Percentiles rank a stretch among this genome's conserved stretches.
These are phyloP conservation scores for Xylophagus ater DNA, from an alignment of 2,888 invertebrate genomes.

Conservation along the genomic window DNA sequence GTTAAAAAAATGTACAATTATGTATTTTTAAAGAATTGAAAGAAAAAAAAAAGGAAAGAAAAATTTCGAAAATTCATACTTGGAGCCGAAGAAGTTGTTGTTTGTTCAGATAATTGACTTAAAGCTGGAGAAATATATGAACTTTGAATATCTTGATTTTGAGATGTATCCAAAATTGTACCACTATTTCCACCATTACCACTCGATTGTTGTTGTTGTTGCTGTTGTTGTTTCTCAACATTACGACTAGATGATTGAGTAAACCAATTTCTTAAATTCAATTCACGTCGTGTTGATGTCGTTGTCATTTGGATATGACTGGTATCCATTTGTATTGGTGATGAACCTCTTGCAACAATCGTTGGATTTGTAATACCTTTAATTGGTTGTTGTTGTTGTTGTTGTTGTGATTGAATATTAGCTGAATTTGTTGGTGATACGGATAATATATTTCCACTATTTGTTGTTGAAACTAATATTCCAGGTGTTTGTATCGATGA, in stretches of 20 bases:
- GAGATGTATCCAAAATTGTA: slow-evolving; percentile 22
- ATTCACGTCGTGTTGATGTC: slow-evolving; percentile 23
- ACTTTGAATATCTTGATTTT: slow-evolving; percentile 35
- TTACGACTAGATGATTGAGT: slow-evolving; percentile 21
- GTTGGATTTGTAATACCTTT: not conserved
- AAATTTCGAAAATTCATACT: slow-evolving; percentile 21
- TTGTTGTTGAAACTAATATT: slow-evolving; percentile 4
- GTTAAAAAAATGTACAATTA: slow-evolving; percentile 1
- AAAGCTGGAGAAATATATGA: slow-evolving; percentile 33
- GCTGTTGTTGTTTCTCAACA: slow-evolving; percentile 17
- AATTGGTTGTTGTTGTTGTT: not conserved
- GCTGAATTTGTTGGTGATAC: no score
- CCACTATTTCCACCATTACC: slow-evolving; percentile 27
- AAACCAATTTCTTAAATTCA: slow-evolving; percentile 31
- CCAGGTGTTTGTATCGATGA: slow-evolving; percentile 2
- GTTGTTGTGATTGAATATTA: not conserved
- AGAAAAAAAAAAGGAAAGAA: no score
- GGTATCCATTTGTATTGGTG: slow-evolving; percentile 18
- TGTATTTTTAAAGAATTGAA: no score
- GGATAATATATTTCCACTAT: not conserved
- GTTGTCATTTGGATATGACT: slow-evolving; percentile 9
- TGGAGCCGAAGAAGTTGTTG: slow-evolving; percentile 19
- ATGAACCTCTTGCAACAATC: slow-evolving; percentile 15
- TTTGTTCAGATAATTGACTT: slow-evolving; percentile 26
- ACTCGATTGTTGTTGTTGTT: slow-evolving; percentile 14